Percentiles rank a stretch among this genome's conserved stretches.
phyloP scores from a whole-genome alignment of 2,797 vertebrate genomes.

The Diplodus puntazzo region DNA sequence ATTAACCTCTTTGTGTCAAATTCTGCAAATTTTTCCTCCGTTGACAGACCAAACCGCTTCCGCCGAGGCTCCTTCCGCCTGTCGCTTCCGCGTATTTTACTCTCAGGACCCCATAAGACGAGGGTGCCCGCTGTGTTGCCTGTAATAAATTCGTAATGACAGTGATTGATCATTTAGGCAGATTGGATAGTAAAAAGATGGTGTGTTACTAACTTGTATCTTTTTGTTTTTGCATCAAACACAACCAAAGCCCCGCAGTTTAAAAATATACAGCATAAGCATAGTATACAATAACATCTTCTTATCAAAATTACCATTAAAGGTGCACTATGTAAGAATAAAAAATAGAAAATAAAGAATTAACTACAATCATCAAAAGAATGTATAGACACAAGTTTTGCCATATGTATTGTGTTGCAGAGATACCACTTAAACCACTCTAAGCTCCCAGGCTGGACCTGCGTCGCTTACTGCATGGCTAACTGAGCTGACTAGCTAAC shows the following conservation, averaged over 20 bases:
- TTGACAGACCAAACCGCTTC: conserved; percentile 79
- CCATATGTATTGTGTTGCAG: too few relatives aligned
- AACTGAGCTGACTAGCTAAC: too few relatives aligned
- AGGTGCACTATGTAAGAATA: too few relatives aligned
- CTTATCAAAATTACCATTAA: neutral
- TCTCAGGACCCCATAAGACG: conserved; percentile 65
- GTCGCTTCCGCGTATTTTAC: conserved; percentile 84
- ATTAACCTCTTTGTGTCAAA: conserved; percentile 73
- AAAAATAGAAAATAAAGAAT: too few relatives aligned
- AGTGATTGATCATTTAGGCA: neutral
- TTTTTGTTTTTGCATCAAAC: neutral
- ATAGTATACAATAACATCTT: neutral
- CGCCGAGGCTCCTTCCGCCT: conserved; percentile 81
- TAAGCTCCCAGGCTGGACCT: too few relatives aligned
- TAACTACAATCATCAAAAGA: too few relatives aligned
- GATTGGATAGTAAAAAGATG: neutral
- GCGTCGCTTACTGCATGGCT: too few relatives aligned
- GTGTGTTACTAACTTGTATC: neutral
- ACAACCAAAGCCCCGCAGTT: too few relatives aligned
- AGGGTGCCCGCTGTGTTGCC: conserved; percentile 67
- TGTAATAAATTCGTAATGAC: conserved; percentile 47
- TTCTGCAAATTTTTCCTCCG: conserved; percentile 63
- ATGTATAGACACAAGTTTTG: too few relatives aligned
- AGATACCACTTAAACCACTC: too few relatives aligned
- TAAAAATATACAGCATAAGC: neutral